phyloP scores from a whole-genome alignment of 2,888 invertebrate species.

The Nycteola revayana region DNA sequence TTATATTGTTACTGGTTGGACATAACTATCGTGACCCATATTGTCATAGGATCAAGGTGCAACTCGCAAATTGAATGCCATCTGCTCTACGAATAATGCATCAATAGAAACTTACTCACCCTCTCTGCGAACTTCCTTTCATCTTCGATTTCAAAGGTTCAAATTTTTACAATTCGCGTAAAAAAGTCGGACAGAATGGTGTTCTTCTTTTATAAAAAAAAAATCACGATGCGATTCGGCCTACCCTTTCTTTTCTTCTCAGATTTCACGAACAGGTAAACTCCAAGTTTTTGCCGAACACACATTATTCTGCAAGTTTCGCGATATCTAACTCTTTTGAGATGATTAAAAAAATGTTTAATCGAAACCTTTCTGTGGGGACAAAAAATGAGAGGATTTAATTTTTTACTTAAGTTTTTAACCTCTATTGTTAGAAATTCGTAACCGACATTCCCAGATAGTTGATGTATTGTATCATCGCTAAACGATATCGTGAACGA shows the following conservation, averaged over 20 bases:
- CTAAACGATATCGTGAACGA: slow-evolving; percentile 65
- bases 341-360: slow-evolving; percentile 66
- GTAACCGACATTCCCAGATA: slow-evolving; percentile 81
- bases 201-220: slow-evolving; percentile 53
- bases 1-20: slow-evolving; percentile 27
- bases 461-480: slow-evolving; percentile 62
- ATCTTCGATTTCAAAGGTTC: slow-evolving; percentile 58
- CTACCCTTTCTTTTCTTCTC: slow-evolving; percentile 78
- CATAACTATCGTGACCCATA: slow-evolving; percentile 54
- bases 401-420: slow-evolving; percentile 69
- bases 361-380: slow-evolving; percentile 60
- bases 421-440: slow-evolving; percentile 67
- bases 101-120: slow-evolving; percentile 64
- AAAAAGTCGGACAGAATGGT: slow-evolving; percentile 64
- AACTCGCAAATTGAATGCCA: slow-evolving; percentile 58
- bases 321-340: slow-evolving; percentile 74
- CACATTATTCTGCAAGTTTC: slow-evolving; percentile 69
- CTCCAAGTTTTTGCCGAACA: slow-evolving; percentile 64
- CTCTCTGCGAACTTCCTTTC: slow-evolving; percentile 74
- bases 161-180: slow-evolving; percentile 55
- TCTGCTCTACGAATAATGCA: slow-evolving; percentile 59
- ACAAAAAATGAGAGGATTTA: slow-evolving; percentile 64
- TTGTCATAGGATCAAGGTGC: slow-evolving; percentile 66
- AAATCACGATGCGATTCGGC: slow-evolving; percentile 61
- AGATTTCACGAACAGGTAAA: slow-evolving; percentile 79